Conservation (phyloP, 2,797 vertebrate species). For the Notoglanidium macrostoma region DNA sequence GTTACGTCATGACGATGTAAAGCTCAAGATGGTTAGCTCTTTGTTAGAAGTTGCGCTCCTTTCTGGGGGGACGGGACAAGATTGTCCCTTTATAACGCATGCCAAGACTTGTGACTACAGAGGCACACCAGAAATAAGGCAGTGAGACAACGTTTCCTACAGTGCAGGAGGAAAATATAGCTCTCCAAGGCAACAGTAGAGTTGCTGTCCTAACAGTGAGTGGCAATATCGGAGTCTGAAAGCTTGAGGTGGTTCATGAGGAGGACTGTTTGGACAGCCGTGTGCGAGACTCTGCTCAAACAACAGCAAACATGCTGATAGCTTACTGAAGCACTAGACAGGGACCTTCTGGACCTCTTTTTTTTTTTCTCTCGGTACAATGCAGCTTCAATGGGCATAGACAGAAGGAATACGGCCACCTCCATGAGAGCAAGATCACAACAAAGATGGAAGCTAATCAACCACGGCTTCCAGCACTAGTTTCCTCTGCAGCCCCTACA, state of each 20-base stretch:
- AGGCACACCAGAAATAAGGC: constrained; percentile 44
- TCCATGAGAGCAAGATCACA: constrained; percentile 56
- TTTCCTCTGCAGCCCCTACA: constrained; percentile 48
- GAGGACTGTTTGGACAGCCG: constrained; percentile 27
- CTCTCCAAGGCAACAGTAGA: constrained; percentile 68
- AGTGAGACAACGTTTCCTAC: constrained; percentile 60
- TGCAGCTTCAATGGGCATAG: not conserved
- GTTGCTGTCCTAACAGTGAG: constrained; percentile 64
- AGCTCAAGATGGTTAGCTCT: not conserved
- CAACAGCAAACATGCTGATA: not conserved
- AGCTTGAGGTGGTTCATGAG: constrained; percentile 40
- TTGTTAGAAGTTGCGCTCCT: not conserved
- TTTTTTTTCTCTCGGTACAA: not conserved
- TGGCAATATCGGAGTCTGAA: constrained; percentile 50
- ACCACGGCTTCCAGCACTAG: constrained; percentile 71
- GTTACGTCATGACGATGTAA: not conserved
- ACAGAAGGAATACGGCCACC: constrained; percentile 51
- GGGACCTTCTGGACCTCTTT: not conserved
- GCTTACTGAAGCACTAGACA: too few relatives aligned
- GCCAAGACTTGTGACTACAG: constrained; percentile 27
- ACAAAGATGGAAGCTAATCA: constrained; percentile 71
- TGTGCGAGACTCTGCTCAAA: not conserved
- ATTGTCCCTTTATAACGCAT: not conserved
- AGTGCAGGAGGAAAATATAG: constrained; percentile 56
- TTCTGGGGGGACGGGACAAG: not conserved